phyloP scores from a whole-genome alignment of 2,888 invertebrate genomes.

The Pyrocoelia pectoralis region DNA sequence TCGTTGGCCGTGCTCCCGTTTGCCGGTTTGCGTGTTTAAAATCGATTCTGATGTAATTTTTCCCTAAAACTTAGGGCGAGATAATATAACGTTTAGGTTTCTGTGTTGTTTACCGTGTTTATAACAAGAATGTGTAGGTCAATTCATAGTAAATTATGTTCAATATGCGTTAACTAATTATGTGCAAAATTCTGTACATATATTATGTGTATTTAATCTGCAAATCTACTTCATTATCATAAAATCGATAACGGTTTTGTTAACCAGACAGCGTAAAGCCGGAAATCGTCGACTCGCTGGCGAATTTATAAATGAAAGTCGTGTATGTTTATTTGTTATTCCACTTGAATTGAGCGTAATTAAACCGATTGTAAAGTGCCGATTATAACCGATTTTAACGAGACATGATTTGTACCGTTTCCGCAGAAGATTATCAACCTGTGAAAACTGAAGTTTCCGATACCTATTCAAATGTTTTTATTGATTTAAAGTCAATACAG shows the following conservation, averaged over 20 bases:
- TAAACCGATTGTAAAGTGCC: no score
- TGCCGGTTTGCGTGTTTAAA: conserved; percentile 23
- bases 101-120: not conserved
- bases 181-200: conserved; percentile 24
- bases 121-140: conserved; percentile 7
- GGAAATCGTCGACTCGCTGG: conserved; percentile 28
- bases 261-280: conserved; percentile 32
- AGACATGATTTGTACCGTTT: no score
- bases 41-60: conserved; percentile 18
- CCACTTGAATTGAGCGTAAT: no score
- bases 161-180: conserved; percentile 15
- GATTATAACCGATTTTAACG: no score
- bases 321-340: not conserved
- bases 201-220: conserved; percentile 27
- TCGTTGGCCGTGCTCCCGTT: conserved; percentile 27
- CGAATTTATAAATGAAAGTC: conserved; percentile 34
- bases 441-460: no score
- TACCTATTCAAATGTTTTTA: no score
- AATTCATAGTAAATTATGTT: not conserved
- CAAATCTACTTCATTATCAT: conserved; percentile 33
- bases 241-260: conserved; percentile 31
- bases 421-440: no score
- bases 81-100: no score
- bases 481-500: no score
- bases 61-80: not conserved